Conservation (phyloP, 2,888 invertebrate species). For the Geotrupes spiniger region DNA sequence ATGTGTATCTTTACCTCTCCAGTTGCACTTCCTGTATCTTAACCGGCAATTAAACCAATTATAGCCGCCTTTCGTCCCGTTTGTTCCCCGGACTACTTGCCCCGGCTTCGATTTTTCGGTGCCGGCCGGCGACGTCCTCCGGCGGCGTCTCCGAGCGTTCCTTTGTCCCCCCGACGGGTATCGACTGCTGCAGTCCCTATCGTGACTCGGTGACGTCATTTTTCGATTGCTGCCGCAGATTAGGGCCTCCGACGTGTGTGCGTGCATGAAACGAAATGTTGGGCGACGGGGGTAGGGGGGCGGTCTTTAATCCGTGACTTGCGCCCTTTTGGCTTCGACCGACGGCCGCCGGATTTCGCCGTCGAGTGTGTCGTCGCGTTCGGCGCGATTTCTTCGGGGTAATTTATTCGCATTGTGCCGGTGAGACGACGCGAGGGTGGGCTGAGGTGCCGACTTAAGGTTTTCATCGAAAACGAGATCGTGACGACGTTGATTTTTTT, state of each 20-base stretch:
- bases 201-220: conserved; percentile 45
- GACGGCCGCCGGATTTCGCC: background rate
- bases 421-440: background rate
- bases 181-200: conserved; percentile 39
- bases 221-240: conserved; percentile 43
- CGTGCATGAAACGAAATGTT: conserved; percentile 39
- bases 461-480: too few relatives aligned
- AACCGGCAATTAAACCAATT: too few relatives aligned
- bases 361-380: conserved; percentile 1
- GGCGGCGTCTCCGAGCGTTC: background rate
- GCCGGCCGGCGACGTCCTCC: too few relatives aligned
- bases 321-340: conserved; percentile 31
- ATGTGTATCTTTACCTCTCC: too few relatives aligned
- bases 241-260: conserved; percentile 40
- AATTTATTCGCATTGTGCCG: background rate
- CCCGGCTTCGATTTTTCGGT: too few relatives aligned
- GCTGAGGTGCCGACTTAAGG: too few relatives aligned
- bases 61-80: too few relatives aligned
- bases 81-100: too few relatives aligned
- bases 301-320: conserved; percentile 40
- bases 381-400: background rate
- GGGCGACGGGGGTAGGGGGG: too few relatives aligned
- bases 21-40: too few relatives aligned
- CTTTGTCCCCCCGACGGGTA: conserved; percentile 16
- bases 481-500: too few relatives aligned